Base-by-base conservation (phyloP, 2,888 invertebrate species). In the Acrobasis suavella region DNA sequence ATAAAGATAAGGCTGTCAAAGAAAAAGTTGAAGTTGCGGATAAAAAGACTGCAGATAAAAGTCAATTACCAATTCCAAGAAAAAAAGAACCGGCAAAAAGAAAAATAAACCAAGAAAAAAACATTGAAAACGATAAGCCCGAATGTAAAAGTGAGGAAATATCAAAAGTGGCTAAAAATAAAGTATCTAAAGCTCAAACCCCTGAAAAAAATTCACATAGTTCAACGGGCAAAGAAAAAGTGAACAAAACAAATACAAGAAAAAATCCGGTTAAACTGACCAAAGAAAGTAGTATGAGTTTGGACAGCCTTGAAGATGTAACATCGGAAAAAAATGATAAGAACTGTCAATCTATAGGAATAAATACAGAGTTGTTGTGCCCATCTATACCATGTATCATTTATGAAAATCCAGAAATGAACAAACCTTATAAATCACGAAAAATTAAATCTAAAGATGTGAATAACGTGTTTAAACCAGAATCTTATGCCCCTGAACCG, bases 291-390 rank as follows among this genome's bases (percentile, higher is more conserved):
- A 89, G 81, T 58, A 86, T 91, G 77, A 92, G 91, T 72, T 74
- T 87, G 69, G 91, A 91, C 67, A 92, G 91, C 68, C 81, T 91
- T 51, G 91, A 91, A 55, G 84, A 83, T 58, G 62, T 64, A 63
- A 49, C 72, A 65, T 64, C 65, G 42, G 70, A 70, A 64, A 66
- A 59, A 46, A 68, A 66, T 42, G 75, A 75, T 54, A 78, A 76
- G 69, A 81, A 76, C 54, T 79, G 76, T 67, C 83, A 85, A 64
- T 86, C 89, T 32, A 72, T 89, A 66, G 89, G 86, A 6, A 86
- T 87, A 46, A 89, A 90, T 66, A 89, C 87, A 16, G 89, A 90
- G 72, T 74, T 91, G 14, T 72, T 87, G 60, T 91, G 91, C 61
- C 82, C 81, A 8, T 78, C 80, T 72, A 73, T 86, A 56, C 91